These are phyloP conservation scores for Micronisus gabar DNA, from an alignment of 2,113 vertebrate genomes.

Conservation along the genomic window DNA sequence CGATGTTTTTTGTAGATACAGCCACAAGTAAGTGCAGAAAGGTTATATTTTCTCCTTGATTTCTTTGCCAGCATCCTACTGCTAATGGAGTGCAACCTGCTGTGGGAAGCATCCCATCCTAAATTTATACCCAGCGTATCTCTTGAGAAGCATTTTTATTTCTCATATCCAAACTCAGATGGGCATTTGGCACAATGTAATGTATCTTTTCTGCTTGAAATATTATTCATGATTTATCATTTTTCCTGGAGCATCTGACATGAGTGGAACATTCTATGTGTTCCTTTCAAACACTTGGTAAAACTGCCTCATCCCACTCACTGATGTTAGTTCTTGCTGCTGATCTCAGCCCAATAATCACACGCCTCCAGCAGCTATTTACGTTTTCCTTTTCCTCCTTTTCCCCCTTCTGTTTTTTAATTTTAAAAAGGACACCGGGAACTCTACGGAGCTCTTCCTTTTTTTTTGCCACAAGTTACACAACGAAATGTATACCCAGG, in stretches of 20 bases:
- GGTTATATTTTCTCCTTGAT: slow-evolving; percentile 44
- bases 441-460: background rate
- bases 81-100: slow-evolving; percentile 40
- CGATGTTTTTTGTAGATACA: background rate
- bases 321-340: slow-evolving; percentile 64
- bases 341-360: slow-evolving; percentile 63
- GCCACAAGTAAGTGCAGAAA: slow-evolving; percentile 17
- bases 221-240: slow-evolving; percentile 62
- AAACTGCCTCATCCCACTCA: slow-evolving; percentile 62
- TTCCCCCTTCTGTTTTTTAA: background rate
- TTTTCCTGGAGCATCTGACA: slow-evolving; percentile 53
- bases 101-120: slow-evolving; percentile 32
- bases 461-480: background rate
- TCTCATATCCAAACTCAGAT: slow-evolving; percentile 17
- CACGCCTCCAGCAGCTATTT: slow-evolving; percentile 66
- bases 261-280: slow-evolving; percentile 55
- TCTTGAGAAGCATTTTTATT: slow-evolving; percentile 19
- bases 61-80: slow-evolving; percentile 32
- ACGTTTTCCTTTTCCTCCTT: slow-evolving; percentile 50
- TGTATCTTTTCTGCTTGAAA: slow-evolving; percentile 35
- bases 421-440: slow-evolving; percentile 31
- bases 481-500: background rate
- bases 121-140: slow-evolving; percentile 23
- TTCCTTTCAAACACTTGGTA: slow-evolving; percentile 56
- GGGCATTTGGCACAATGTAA: slow-evolving; percentile 43